These are phyloP conservation scores for Enteromius paludinosus DNA, from an alignment of 2,797 vertebrate species.

Conservation along the genomic window DNA sequence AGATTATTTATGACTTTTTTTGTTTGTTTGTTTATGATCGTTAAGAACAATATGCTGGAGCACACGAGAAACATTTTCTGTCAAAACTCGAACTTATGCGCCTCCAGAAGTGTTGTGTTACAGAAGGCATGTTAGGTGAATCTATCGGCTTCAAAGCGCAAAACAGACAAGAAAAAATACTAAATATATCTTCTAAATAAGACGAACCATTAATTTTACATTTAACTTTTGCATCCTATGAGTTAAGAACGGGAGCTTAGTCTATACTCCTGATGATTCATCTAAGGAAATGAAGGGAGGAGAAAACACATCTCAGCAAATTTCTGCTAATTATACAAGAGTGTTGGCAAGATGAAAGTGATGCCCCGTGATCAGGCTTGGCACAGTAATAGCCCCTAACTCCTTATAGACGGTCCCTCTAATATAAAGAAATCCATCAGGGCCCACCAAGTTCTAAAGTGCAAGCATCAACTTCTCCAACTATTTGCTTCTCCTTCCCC, in stretches of 20 bases:
- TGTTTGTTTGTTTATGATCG: slow-evolving; percentile 8
- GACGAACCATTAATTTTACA: not conserved
- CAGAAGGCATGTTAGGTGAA: slow-evolving; percentile 31
- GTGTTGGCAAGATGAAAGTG: slow-evolving; percentile 67
- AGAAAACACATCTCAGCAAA: slow-evolving; percentile 65
- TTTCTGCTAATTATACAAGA: slow-evolving; percentile 67
- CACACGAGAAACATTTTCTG: not conserved
- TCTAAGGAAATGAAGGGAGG: slow-evolving; percentile 53
- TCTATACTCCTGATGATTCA: slow-evolving; percentile 52
- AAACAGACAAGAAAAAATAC: not conserved
- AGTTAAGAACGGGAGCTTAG: slow-evolving; percentile 48
- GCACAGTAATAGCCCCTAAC: slow-evolving; percentile 59
- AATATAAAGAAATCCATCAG: slow-evolving; percentile 60
- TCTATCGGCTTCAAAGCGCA: slow-evolving; percentile 2
- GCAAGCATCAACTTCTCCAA: slow-evolving; percentile 39
- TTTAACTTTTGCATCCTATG: slow-evolving; percentile 43
- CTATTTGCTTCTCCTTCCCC: not conserved
- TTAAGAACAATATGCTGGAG: not conserved
- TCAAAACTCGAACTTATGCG: not conserved
- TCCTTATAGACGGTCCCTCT: slow-evolving; percentile 44
- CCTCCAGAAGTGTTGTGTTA: not conserved
- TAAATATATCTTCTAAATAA: not conserved
- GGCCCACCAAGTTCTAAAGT: slow-evolving; percentile 56
- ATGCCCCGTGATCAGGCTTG: slow-evolving; percentile 67
- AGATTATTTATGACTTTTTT: not conserved